Base-by-base conservation (phyloP, 1,140 invertebrate species). In the Plodia interpunctella region DNA sequence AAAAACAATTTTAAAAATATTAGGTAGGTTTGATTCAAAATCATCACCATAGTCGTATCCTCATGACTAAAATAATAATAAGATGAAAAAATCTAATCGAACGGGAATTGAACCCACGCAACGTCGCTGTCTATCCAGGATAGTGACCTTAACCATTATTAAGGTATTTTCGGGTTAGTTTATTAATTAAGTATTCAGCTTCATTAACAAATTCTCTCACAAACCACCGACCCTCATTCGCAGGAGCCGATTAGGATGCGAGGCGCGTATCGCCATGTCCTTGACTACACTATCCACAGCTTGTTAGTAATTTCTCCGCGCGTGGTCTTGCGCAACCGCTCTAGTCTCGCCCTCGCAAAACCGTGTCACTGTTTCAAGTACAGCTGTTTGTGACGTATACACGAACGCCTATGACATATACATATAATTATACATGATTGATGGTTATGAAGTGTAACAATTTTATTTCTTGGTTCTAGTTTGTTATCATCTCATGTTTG, bases 311-410 rank as follows among this genome's bases (percentile, higher is more conserved):
- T 80, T 80, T 84, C 76, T 80, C 72, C 63, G 72, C 76, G 74
- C 72, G 66, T 63, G 49, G 57, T 59, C 66, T 87, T 86, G 72
- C 83, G 75, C 68, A 87, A 87, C 56, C 51, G 63, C 62, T 75
- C 72, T 79, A 80, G 78, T 76, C 70, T 79, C 65, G 78, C 72
- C 77, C 74, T 82, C 77, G 69, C 62, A 54, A 76, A 85, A 78
- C 74, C 62, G 80, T 85, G 84, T 87, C 78, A 87, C 76, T 80
- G 68, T 87, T 83, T 86, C 83, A 83, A 87, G 84, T 80, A 84
- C 80, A 73, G 63, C 59, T 60, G 38, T 68, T 44, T 68, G 66
- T 57, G 69, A 59, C 65, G 63, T 60, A 69, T 60, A 63, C 63
- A 70, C 54, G 30, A 58, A 10, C 17, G 6, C 50, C 19, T 19